Evolutionary conservation across 2,113 vertebrate species (phyloP).

Genomic region (Nestor notabilis): DNA sequence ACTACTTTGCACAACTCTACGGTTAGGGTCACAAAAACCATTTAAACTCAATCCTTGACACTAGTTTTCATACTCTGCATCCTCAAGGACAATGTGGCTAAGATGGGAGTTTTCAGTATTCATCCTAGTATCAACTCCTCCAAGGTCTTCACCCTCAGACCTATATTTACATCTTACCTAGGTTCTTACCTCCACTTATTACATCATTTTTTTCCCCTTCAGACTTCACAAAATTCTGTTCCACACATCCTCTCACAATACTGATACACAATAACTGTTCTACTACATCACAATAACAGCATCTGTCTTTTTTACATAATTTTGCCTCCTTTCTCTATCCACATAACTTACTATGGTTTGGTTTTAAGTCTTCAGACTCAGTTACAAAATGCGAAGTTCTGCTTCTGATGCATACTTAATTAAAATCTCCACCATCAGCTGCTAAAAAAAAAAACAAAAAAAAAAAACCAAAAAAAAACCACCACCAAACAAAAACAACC

Average conservation of each 20-base stretch:
- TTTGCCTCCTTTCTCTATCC: background rate
- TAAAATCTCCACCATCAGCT: background rate
- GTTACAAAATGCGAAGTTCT: background rate
- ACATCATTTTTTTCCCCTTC: background rate
- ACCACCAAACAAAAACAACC: too few species aligned
- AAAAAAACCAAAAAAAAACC: background rate
- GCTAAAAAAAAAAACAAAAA: background rate
- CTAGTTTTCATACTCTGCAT: background rate
- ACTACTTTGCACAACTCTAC: background rate
- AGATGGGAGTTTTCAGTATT: background rate
- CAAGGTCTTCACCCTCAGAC: background rate
- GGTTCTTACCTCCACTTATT: background rate
- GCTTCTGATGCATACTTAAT: background rate
- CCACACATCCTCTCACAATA: background rate
- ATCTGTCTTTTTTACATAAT: background rate
- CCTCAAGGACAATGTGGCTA: background rate
- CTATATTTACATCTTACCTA: background rate
- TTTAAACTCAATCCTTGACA: background rate
- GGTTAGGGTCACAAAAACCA: background rate
- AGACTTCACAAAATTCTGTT: background rate
- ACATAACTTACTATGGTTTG: background rate
- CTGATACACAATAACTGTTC: background rate
- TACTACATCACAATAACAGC: accelerated
- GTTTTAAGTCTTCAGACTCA: background rate
- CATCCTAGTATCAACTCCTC: background rate